A percentile compares a stretch with the other conserved stretches of the same genome.
phyloP scores from a whole-genome alignment of 2,888 invertebrate genomes.

The Agapostemon virescens region DNA sequence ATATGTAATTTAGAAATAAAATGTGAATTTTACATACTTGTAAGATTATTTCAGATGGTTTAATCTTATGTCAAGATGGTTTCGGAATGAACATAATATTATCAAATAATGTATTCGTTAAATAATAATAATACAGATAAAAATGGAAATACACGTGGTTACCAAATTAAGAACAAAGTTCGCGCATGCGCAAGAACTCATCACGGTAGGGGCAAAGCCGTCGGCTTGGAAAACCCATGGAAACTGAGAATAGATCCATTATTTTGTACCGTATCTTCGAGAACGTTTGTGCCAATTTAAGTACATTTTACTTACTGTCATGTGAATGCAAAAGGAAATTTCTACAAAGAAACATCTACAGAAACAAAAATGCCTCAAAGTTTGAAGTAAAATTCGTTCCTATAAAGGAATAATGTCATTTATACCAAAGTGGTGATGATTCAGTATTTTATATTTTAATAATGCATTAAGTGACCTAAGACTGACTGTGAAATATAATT shows the following conservation, averaged over 20 bases:
- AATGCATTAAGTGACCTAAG: conserved; percentile 4
- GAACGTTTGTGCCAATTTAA: conserved; percentile 49
- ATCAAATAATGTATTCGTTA: not conserved
- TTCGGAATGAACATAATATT: not conserved
- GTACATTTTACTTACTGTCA: conserved; percentile 34
- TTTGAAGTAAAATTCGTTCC: conserved; percentile 14
- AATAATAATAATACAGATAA: not conserved
- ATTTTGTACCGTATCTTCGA: conserved; percentile 31
- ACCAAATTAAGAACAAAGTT: conserved; percentile 9
- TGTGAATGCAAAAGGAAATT: conserved; percentile 29
- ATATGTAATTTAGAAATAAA: not conserved
- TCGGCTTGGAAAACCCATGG: conserved; percentile 31
- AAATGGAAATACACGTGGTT: conserved; percentile 34
- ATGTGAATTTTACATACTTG: not conserved
- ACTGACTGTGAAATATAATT: conserved; percentile 23
- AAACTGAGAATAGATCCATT: conserved; percentile 43
- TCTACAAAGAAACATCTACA: not conserved
- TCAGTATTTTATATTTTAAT: conserved; percentile 25
- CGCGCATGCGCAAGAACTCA: conserved; percentile 23
- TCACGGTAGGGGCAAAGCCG: conserved; percentile 36
- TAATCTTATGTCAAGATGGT: not conserved
- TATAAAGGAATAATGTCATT: conserved; percentile 26
- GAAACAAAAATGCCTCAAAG: not conserved
- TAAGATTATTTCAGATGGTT: not conserved
- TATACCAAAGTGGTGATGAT: conserved; percentile 23